Percentiles rank a stretch among this genome's conserved stretches.
Evolutionary conservation across 1,140 invertebrate genomes (phyloP).

Genomic region (Meloidogyne chitwoodi): DNA sequence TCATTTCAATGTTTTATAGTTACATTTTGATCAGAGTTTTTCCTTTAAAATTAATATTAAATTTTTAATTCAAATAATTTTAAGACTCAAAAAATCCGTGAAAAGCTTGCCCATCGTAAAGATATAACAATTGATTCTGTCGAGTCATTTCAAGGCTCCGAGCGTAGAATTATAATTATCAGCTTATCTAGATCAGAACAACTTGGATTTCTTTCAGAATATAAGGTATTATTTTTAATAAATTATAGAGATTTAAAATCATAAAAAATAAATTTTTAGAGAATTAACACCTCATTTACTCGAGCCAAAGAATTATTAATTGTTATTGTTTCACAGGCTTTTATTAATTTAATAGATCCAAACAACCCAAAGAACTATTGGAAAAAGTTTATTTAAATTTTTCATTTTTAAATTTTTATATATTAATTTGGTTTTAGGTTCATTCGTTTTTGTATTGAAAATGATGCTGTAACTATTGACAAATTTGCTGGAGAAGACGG

Average conservation of each 20-base stretch:
- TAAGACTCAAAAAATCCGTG: conserved; percentile 13
- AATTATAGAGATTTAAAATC: no score
- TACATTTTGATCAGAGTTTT: no score
- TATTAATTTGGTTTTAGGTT: neutral
- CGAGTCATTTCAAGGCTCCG: conserved; percentile 32
- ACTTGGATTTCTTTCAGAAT: conserved; percentile 25
- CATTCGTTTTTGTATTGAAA: conserved; percentile 4
- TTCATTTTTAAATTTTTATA: neutral
- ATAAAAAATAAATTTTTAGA: conserved; percentile 17
- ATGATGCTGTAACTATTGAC: conserved; percentile 10
- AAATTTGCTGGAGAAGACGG: conserved; percentile 1
- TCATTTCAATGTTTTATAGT: no score
- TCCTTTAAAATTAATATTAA: neutral
- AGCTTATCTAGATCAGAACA: conserved; percentile 22
- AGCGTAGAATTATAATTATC: conserved; percentile 38
- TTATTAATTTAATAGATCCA: conserved; percentile 3
- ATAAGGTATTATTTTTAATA: conserved; percentile 14
- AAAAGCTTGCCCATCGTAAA: neutral
- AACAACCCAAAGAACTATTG: conserved; percentile 1
- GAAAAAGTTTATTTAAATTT: neutral
- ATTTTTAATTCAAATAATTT: neutral
- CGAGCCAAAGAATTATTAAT: conserved; percentile 36
- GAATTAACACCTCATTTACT: conserved; percentile 32
- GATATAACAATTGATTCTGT: conserved; percentile 39
- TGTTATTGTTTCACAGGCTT: conserved; percentile 23